These are phyloP conservation scores for Catagonus wagneri DNA, from an alignment of 2,113 vertebrate species.

Conservation along the genomic window DNA sequence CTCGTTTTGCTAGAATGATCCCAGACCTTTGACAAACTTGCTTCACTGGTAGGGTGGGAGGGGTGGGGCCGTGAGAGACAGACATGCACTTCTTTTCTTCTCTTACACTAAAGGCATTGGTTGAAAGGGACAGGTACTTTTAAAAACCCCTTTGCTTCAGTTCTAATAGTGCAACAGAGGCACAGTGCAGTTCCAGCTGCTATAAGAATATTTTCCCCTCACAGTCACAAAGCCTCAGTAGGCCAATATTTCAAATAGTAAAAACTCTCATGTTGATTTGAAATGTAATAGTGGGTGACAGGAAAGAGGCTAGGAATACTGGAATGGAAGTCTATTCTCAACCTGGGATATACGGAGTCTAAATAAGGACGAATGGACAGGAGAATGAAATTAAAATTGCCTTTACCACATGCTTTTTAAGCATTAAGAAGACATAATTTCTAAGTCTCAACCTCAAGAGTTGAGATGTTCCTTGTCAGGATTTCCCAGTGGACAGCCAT, in stretches of 20 bases:
- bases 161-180: neutral
- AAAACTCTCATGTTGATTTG: slow-evolving; percentile 20
- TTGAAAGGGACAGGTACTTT: neutral
- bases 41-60: neutral
- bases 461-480: slow-evolving; percentile 39
- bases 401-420: slow-evolving; percentile 6
- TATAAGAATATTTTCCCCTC: neutral
- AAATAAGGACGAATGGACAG: neutral
- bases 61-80: neutral
- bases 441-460: slow-evolving; percentile 51
- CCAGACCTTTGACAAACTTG: neutral
- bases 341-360: neutral
- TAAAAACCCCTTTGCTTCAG: neutral
- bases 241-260: neutral
- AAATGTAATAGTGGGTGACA: neutral
- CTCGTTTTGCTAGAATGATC: neutral
- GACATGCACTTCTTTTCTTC: neutral
- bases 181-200: neutral
- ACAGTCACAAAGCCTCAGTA: neutral
- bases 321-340: neutral
- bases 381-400: slow-evolving; percentile 33
- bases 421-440: slow-evolving; percentile 59
- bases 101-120: neutral
- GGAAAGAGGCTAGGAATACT: neutral
- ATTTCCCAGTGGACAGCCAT: slow-evolving; percentile 69